A percentile compares a stretch with the other conserved stretches of the same genome.
Conservation (phyloP, 2,888 invertebrate species). For the Nycteola revayana region DNA sequence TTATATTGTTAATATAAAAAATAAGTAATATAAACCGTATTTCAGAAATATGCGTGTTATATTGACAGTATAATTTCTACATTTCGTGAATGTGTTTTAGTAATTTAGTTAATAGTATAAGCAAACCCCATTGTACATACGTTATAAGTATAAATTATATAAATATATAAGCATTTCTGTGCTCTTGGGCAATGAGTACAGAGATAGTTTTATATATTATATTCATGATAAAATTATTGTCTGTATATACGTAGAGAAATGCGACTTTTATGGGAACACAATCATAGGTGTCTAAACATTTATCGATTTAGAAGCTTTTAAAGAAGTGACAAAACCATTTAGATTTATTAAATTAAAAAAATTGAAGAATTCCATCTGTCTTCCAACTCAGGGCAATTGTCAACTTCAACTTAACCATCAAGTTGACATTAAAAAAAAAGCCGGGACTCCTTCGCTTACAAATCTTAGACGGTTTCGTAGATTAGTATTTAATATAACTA, state of each 20-base stretch:
- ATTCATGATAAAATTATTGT: slow-evolving; percentile 3
- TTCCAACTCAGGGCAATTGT: slow-evolving; percentile 2
- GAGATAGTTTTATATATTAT: slow-evolving; percentile 40
- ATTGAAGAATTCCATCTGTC: neutral
- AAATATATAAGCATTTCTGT: slow-evolving; percentile 50
- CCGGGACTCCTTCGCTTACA: neutral
- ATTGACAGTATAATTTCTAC: slow-evolving; percentile 15
- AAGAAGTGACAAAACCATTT: too few species aligned
- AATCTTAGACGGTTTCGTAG: too few species aligned
- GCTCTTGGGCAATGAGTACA: slow-evolving; percentile 74
- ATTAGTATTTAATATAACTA: too few species aligned
- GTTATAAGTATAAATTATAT: slow-evolving; percentile 15
- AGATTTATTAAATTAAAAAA: too few species aligned
- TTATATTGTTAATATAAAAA: slow-evolving; percentile 4
- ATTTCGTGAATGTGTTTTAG: slow-evolving; percentile 7
- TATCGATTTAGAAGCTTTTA: slow-evolving; percentile 7
- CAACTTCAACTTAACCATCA: too few species aligned
- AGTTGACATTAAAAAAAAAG: too few species aligned
- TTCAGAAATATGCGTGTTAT: neutral
- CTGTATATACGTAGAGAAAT: slow-evolving; percentile 22
- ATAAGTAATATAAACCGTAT: slow-evolving; percentile 1
- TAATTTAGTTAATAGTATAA: too few species aligned
- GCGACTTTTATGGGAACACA: slow-evolving; percentile 28
- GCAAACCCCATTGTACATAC: slow-evolving; percentile 45
- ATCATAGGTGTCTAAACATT: slow-evolving; percentile 22